Base-by-base conservation (phyloP, 2,797 vertebrate species). In the Enteromius afrohamiltoni region DNA sequence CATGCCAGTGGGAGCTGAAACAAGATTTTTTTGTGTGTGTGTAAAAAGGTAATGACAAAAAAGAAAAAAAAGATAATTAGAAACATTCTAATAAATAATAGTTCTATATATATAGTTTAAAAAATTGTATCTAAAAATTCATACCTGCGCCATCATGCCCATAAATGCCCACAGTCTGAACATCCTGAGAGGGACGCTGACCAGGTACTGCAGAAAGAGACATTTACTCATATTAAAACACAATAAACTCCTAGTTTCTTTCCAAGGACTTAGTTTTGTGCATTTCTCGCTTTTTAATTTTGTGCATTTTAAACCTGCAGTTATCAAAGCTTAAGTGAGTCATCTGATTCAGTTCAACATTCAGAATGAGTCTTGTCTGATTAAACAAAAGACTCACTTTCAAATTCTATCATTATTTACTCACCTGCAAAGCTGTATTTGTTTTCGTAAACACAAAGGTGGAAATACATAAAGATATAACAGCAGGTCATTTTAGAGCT, bases 91-190 rank as follows among this genome's bases (percentile, higher is more conserved):
- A 68, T 21, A 16, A 40, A 68, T 1, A 19, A 19, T 45, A 13
- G 11, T 13, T 45, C 13, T 13, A 45, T 45, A 42, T 40, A 40
- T 7, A 10, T 45, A 45, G 11, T 42, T 42, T 10, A 10, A 42
- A 42, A 10, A 10, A 10, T 42, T 42, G 45, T 14, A 14, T 45
- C 0, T n/a, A 26, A 51, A 37, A 13, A n/a, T 83, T 88, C 93
- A 93, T 83, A 97, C 97, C 96, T 98, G 97, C 31, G 94, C 95
- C 94, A 97, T 97, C 97, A 98, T 98, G 34, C 96, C 97, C 47
- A 93, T 95, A 86, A 98, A 98, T 0, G 97, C 96, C 97, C 97
- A 98, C 14, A 95, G 95, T 21, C 97, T 95, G 93, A 98, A 96
- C 97, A 98, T 98, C 92, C 95, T 95, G 91, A 98, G 94, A 53